Evolutionary conservation across 2,888 invertebrate species (phyloP).

Genomic region (Byasa hedistus): DNA sequence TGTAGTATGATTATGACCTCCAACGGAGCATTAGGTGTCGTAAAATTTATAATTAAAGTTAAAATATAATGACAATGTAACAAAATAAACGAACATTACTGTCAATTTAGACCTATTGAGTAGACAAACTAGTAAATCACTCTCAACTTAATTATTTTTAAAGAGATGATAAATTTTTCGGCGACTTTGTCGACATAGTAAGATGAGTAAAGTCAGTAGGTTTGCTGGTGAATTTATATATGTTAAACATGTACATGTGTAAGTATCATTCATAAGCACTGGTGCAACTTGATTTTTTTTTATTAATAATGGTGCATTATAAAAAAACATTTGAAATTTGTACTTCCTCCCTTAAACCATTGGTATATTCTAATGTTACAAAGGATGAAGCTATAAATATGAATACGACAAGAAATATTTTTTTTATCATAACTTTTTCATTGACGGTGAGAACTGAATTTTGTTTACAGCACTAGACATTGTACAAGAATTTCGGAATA

Average conservation of each 20-base stretch:
- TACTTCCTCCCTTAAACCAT: neutral
- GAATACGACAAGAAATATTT: neutral
- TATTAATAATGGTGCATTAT: neutral
- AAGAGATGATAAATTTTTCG: too few relatives aligned
- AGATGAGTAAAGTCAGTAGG: too few relatives aligned
- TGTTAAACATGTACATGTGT: too few relatives aligned
- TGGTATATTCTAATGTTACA: conserved; percentile 5
- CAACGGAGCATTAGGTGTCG: neutral
- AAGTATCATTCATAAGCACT: too few relatives aligned
- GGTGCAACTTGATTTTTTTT: too few relatives aligned
- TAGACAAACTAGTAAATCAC: too few relatives aligned
- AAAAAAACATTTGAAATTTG: neutral
- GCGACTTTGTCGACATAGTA: too few relatives aligned
- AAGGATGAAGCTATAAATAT: conserved; percentile 6
- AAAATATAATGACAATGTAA: neutral
- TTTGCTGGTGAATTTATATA: too few relatives aligned
- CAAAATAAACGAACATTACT: neutral
- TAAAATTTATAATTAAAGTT: conserved; percentile 5
- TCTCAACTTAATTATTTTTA: too few relatives aligned
- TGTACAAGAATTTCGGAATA: conserved; percentile 11
- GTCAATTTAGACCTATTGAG: too few relatives aligned
- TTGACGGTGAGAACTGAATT: conserved; percentile 3
- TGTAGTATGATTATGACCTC: conserved; percentile 7
- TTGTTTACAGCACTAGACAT: conserved; percentile 9
- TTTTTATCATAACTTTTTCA: conserved; percentile 12